A percentile compares a stretch with the other conserved stretches of the same genome.
Evolutionary conservation across 2,113 vertebrate genomes (phyloP).

Genomic region (Coregonus clupeaformis): DNA sequence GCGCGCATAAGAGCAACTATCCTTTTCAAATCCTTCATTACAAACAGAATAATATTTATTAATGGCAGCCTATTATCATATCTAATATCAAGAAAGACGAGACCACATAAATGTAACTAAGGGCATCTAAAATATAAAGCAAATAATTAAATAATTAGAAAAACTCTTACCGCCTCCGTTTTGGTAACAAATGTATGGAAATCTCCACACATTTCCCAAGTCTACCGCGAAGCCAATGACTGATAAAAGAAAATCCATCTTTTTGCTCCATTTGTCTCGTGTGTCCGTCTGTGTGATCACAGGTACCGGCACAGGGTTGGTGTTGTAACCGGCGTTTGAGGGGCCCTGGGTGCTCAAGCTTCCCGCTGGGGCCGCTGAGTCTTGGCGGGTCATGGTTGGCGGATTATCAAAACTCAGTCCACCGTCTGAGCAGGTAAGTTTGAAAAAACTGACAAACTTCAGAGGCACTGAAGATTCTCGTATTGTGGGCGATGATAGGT

Average conservation of each 20-base stretch:
- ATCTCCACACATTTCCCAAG: slow-evolving; percentile 91
- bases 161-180: slow-evolving; percentile 85
- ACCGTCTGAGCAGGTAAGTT: slow-evolving; percentile 31
- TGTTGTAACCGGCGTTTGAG: slow-evolving; percentile 58
- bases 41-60: not conserved
- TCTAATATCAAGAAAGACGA: not conserved
- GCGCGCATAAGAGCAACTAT: not conserved
- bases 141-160: not conserved
- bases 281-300: slow-evolving; percentile 69
- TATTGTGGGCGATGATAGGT: slow-evolving; percentile 45
- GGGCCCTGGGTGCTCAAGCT: slow-evolving; percentile 59
- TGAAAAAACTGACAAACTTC: slow-evolving; percentile 49
- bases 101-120: not conserved
- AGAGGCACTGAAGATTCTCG: slow-evolving; percentile 43
- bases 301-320: slow-evolving; percentile 52
- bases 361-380: slow-evolving; percentile 56
- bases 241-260: slow-evolving; percentile 90
- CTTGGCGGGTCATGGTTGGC: slow-evolving; percentile 72
- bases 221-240: slow-evolving; percentile 91
- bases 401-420: slow-evolving; percentile 53
- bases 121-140: not conserved
- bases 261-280: slow-evolving; percentile 91
- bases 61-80: not conserved
- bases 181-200: slow-evolving; percentile 93
- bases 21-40: not conserved